These are phyloP conservation scores for Hyles vespertilio DNA, from an alignment of 1,140 invertebrate genomes.

Conservation along the genomic window DNA sequence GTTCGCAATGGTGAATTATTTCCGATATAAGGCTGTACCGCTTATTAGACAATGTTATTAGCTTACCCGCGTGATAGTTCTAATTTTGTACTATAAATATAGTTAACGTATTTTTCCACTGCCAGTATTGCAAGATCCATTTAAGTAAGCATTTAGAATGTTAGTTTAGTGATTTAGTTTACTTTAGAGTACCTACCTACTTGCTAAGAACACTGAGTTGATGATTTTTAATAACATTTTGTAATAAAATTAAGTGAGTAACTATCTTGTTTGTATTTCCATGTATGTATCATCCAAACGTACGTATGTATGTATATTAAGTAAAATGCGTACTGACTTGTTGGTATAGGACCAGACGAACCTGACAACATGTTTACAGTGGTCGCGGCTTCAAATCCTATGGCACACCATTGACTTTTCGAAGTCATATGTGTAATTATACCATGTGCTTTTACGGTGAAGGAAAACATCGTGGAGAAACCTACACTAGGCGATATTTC, in stretches of 20 bases:
- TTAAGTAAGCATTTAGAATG: constrained; percentile 42
- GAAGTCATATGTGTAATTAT: too few relatives aligned
- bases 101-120: constrained; percentile 75
- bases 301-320: too few relatives aligned
- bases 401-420: too few relatives aligned
- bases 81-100: constrained; percentile 27
- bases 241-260: constrained; percentile 60
- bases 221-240: constrained; percentile 76
- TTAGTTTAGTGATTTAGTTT: constrained; percentile 56
- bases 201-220: constrained; percentile 58
- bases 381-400: too few relatives aligned
- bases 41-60: not conserved
- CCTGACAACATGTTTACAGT: too few relatives aligned
- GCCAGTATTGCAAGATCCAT: constrained; percentile 76
- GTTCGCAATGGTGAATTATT: not conserved
- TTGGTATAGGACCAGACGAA: too few relatives aligned
- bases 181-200: constrained; percentile 31
- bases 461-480: too few relatives aligned
- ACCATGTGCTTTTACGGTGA: too few relatives aligned
- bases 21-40: not conserved
- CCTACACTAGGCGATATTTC: too few relatives aligned
- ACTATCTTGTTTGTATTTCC: not conserved
- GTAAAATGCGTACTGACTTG: too few relatives aligned
- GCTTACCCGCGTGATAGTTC: constrained; percentile 6
- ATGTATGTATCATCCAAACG: too few relatives aligned